Conservation (phyloP, 2,888 invertebrate species). For the Heliconius ethilla region DNA sequence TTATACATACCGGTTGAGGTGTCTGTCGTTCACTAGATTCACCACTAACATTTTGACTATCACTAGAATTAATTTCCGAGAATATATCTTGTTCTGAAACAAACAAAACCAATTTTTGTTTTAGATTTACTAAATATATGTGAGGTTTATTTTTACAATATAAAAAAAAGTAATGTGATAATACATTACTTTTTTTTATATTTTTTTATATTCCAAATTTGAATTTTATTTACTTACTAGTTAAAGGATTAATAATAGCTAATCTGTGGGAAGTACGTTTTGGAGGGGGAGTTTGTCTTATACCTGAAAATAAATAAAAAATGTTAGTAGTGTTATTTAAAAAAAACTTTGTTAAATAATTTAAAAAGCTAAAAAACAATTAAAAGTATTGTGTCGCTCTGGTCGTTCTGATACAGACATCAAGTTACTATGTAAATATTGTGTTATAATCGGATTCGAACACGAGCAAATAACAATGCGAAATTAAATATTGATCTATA, state of each 20-base stretch:
- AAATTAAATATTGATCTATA: not conserved
- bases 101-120: constrained; percentile 33
- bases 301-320: constrained; percentile 56
- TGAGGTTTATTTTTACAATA: not conserved
- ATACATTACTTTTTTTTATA: too few relatives aligned
- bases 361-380: too few relatives aligned
- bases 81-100: constrained; percentile 79
- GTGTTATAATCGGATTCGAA: not conserved
- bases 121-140: not conserved
- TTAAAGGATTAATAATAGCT: constrained; percentile 70
- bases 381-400: too few relatives aligned
- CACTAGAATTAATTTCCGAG: constrained; percentile 70
- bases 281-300: constrained; percentile 59
- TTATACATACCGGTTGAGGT: constrained; percentile 71
- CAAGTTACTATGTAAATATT: not conserved
- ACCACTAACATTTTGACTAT: constrained; percentile 69
- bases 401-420: not conserved
- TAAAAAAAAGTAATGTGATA: not conserved
- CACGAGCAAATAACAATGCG: not conserved
- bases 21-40: constrained; percentile 79
- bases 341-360: not conserved
- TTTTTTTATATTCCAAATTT: not conserved
- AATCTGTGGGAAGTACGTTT: constrained; percentile 69
- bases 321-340: not conserved
- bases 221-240: constrained; percentile 60